Conservation (phyloP, 2,888 invertebrate genomes). For the Drosophila subsilvestris region DNA sequence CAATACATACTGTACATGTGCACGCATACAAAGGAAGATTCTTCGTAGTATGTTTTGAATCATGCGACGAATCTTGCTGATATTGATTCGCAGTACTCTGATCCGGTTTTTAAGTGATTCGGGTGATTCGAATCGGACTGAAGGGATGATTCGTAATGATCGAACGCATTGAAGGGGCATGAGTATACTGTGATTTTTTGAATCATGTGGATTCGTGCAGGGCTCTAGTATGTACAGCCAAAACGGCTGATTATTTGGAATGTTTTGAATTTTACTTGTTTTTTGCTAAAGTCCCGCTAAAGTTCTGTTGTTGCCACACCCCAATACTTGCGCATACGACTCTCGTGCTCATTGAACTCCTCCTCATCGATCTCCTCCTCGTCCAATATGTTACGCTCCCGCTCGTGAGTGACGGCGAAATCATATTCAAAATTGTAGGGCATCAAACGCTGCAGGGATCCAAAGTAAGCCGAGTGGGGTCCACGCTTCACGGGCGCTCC, state of each 20-base stretch:
- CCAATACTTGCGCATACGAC: slow-evolving; percentile 95
- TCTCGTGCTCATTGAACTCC: slow-evolving; percentile 92
- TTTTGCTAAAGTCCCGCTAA: slow-evolving; percentile 83
- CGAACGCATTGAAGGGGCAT: no score
- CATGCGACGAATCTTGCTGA: no score
- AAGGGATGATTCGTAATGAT: no score
- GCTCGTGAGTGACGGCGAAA: slow-evolving; percentile 92
- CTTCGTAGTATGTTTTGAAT: no score
- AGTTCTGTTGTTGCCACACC: slow-evolving; percentile 94
- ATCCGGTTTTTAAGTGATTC: no score
- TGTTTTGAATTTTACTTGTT: neutral
- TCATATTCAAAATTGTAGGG: slow-evolving; percentile 93
- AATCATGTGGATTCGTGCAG: no score
- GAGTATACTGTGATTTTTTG: no score
- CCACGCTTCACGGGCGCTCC: slow-evolving; percentile 85
- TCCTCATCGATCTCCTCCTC: slow-evolving; percentile 84
- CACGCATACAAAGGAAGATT: no score
- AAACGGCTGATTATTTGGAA: neutral
- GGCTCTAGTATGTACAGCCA: neutral
- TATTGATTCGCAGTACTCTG: no score
- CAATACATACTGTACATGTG: no score
- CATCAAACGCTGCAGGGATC: slow-evolving; percentile 92
- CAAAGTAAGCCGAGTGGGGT: slow-evolving; percentile 94
- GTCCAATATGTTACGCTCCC: slow-evolving; percentile 87
- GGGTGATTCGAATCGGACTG: no score